phyloP scores from a whole-genome alignment of 1,140 invertebrate genomes.

The Caerostris darwini region DNA sequence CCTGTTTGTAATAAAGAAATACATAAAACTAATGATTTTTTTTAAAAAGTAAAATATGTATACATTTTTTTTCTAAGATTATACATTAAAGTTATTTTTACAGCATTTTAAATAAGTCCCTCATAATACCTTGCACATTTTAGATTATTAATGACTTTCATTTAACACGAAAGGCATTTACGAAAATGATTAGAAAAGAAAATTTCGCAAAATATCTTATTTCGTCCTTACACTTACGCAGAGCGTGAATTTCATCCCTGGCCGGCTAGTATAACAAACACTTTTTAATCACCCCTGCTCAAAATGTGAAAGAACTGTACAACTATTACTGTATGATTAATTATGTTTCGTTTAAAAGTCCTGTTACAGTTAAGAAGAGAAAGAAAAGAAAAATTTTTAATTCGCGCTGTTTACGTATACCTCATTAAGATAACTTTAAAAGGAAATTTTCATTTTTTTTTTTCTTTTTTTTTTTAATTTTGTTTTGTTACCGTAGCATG shows the following conservation, averaged over 20 bases:
- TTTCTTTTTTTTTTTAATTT: not conserved
- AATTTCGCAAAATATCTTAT: not conserved
- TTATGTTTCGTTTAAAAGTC: not conserved
- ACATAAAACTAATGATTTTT: too few species aligned
- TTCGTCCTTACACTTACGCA: not conserved
- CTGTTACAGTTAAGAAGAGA: not conserved
- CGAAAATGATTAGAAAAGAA: too few species aligned
- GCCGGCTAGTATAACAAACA: not conserved
- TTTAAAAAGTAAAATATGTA: too few species aligned
- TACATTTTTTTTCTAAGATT: too few species aligned
- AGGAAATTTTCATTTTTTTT: not conserved
- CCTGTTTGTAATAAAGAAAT: too few species aligned
- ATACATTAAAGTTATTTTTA: too few species aligned
- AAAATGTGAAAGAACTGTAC: not conserved
- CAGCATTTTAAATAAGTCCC: too few species aligned
- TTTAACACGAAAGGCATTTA: too few species aligned
- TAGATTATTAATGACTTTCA: too few species aligned
- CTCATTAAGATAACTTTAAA: slow-evolving; percentile 34
- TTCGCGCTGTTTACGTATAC: not conserved
- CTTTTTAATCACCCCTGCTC: not conserved
- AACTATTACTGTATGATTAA: slow-evolving; percentile 15
- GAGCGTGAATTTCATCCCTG: not conserved
- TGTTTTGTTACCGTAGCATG: not conserved
- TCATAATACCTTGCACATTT: too few species aligned
- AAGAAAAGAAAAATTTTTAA: slow-evolving; percentile 9